Evolutionary conservation across 1,140 invertebrate species (phyloP), one percentile per base, ranked within the genome.

Genomic region (Drosophila pandora): DNA sequence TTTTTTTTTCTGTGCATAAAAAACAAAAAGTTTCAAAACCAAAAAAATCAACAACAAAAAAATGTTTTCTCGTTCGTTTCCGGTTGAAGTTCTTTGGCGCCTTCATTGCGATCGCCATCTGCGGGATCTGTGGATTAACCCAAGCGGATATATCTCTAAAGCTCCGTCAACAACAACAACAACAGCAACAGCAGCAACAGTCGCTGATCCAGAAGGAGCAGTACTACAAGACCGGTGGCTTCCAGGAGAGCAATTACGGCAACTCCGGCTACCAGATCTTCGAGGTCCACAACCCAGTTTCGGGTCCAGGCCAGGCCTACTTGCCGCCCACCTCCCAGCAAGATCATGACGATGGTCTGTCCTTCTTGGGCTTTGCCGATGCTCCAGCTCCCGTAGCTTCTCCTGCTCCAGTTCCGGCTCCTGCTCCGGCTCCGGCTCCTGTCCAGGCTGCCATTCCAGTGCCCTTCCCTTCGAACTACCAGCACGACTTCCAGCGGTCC

Each of bases 251-350:
- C 30, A 83, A 49, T 41, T 90, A 84, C 28, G 84, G 59, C 34
- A 76, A 84, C 32, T 89, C 84, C 2, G 74, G 75, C 48, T 90
- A 90, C 53, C 88, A 90, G 50, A 82, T 90, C 28, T 90, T 88
- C 21, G 88, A 90, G 78, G 88, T 90, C 25, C 88, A 90, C 67
- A 90, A 90, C 52, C 82, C 90, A 9, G 83, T 90, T 23, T 55
- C 70, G 43, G 77, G 57, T 56, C 78, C 73, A 25, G 55, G 39
- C 7, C 56, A 63, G 25, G 59, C 67, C 30, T 79, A 88, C 37
- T 37, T 88, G 60, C 83, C 82, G 21, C 79, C 80, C 5, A 63
- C 25, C 55, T 25, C 41, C 9, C 39, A 49, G 41, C 21, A 17
- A 49, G 52, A 23, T 47, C 47, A 58, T 5, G 65, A 87, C 54